Evolutionary conservation across 1,140 invertebrate genomes (phyloP).

Genomic region (Trissolcus basalis): DNA sequence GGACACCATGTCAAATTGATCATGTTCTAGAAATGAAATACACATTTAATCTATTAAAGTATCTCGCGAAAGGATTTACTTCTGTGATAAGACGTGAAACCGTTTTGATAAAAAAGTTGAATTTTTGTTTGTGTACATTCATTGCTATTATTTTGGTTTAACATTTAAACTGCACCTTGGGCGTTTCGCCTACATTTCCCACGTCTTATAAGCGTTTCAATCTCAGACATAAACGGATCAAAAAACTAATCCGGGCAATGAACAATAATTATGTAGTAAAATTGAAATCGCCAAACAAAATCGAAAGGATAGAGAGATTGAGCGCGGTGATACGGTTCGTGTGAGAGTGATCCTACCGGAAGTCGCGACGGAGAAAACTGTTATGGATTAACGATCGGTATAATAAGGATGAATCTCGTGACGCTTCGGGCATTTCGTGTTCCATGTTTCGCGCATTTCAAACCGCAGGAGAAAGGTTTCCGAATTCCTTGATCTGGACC

Average conservation of each 20-base stretch:
- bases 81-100: too few species aligned
- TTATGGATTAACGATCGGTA: constrained; percentile 55
- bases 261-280: constrained; percentile 58
- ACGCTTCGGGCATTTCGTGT: constrained; percentile 58
- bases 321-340: constrained; percentile 39
- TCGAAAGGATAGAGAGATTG: constrained; percentile 58
- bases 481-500: constrained; percentile 38
- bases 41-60: too few species aligned
- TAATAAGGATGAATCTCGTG: constrained; percentile 61
- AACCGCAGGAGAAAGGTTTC: constrained; percentile 49
- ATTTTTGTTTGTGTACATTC: too few species aligned
- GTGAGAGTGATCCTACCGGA: constrained; percentile 58
- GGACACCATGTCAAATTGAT: too few species aligned
- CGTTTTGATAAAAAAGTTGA: too few species aligned
- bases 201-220: neutral
- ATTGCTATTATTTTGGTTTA: too few species aligned
- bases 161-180: too few species aligned
- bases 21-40: too few species aligned
- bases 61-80: too few species aligned
- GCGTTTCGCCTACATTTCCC: neutral
- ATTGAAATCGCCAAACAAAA: constrained; percentile 57
- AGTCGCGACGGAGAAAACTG: constrained; percentile 53
- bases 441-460: constrained; percentile 49
- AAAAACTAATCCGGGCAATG: constrained; percentile 26
- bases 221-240: constrained; percentile 15